phyloP scores from a whole-genome alignment of 2,113 vertebrate species.

The Toxostoma redivivum region DNA sequence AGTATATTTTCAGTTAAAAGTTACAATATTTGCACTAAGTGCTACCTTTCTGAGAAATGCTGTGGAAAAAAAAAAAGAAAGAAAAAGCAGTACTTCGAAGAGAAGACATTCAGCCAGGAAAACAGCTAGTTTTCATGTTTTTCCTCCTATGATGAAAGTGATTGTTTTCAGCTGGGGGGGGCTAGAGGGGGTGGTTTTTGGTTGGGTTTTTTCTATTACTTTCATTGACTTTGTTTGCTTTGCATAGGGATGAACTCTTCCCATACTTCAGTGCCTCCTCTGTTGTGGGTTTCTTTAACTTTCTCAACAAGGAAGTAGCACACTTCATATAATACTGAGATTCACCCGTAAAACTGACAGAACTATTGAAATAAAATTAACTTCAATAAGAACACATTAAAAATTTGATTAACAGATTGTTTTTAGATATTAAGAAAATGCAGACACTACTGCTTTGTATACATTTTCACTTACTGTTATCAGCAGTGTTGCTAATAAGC shows the following conservation, averaged over 20 bases:
- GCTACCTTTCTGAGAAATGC: not conserved
- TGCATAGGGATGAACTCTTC: not conserved
- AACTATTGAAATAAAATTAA: not conserved
- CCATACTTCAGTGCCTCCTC: not conserved
- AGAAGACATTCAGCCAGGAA: not conserved
- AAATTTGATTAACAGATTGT: not conserved
- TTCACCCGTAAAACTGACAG: not conserved
- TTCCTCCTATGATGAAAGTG: not conserved
- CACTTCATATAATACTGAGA: not conserved
- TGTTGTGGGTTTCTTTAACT: not conserved
- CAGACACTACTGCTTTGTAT: not conserved
- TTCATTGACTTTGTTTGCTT: not conserved
- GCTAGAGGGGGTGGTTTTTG: not conserved
- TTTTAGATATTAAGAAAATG: not conserved
- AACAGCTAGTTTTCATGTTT: not conserved
- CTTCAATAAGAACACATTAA: not conserved
- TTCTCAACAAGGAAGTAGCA: not conserved
- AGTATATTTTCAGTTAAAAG: not conserved
- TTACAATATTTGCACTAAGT: not conserved
- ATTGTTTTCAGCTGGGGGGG: not conserved
- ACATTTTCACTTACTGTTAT: not conserved
- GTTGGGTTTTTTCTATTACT: not conserved
- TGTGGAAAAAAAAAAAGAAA: not conserved
- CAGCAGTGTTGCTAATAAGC: not conserved
- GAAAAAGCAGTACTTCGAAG: not conserved